Evolutionary conservation across 2,113 vertebrate species (phyloP).

Genomic region (Pitta sordida): DNA sequence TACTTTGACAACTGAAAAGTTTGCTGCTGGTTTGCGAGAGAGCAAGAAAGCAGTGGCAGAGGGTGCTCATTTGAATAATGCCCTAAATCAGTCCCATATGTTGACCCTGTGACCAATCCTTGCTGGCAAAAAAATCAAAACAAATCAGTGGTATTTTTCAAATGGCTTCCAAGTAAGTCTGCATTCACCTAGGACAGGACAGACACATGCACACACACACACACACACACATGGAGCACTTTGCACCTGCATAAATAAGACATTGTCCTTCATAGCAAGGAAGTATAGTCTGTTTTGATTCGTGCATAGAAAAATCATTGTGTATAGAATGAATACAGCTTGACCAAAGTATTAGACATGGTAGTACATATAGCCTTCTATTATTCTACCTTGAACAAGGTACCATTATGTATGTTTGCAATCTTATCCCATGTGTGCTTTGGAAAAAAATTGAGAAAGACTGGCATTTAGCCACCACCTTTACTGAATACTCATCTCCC

Average conservation of each 20-base stretch:
- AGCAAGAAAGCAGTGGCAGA: conserved; percentile 34
- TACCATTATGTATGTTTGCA: not conserved
- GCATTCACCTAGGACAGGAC: conserved; percentile 19
- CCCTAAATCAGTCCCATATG: conserved; percentile 64
- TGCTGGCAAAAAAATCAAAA: conserved; percentile 44
- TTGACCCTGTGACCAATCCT: conserved; percentile 54
- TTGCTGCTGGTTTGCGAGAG: conserved; percentile 11
- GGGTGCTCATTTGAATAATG: conserved; percentile 52
- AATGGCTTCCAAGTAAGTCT: conserved; percentile 36
- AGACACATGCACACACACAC: not conserved
- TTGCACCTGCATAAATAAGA: conserved; percentile 49
- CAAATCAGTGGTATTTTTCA: conserved; percentile 47
- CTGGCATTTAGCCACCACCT: not conserved
- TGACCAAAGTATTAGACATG: conserved; percentile 19
- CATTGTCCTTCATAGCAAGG: conserved; percentile 13
- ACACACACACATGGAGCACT: not conserved
- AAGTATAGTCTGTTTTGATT: conserved; percentile 7
- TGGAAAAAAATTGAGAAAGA: not conserved
- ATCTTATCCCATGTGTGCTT: not conserved
- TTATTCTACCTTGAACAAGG: conserved; percentile 24
- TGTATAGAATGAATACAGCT: conserved; percentile 1
- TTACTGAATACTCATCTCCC: not conserved
- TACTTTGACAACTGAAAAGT: not conserved
- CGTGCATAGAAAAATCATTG: conserved; percentile 41
- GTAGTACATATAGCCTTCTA: not conserved